Evolutionary conservation across 53 echinoderm and acorn worm species (phyloP).

Genomic region (Echinarachnius parma): DNA sequence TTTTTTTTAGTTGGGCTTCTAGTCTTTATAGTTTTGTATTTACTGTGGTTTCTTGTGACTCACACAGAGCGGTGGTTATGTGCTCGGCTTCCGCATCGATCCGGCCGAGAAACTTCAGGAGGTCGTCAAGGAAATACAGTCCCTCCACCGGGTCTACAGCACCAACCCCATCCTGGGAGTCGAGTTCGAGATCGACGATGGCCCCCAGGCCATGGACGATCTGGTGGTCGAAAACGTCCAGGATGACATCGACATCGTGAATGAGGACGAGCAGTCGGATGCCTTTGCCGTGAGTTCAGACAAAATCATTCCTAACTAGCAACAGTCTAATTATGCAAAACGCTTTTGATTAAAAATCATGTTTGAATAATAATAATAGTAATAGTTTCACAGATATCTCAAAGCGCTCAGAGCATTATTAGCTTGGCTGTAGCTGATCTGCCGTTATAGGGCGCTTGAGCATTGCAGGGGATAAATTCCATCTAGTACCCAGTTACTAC

Average conservation of each 20-base stretch:
- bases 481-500: too few species aligned
- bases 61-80: constrained; percentile 88
- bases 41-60: background rate
- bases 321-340: too few species aligned
- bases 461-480: background rate
- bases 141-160: constrained; percentile 91
- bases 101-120: constrained; percentile 94
- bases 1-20: too few species aligned
- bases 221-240: constrained; percentile 65
- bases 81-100: constrained; percentile 91
- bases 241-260: constrained; percentile 92
- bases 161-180: constrained; percentile 89
- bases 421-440: too few species aligned
- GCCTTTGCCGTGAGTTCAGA: constrained; percentile 99
- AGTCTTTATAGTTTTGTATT: background rate
- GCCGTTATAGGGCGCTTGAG: background rate
- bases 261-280: constrained; percentile 91
- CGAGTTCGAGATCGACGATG: constrained; percentile 80
- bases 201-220: constrained; percentile 68
- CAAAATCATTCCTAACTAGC: too few species aligned
- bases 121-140: constrained; percentile 92
- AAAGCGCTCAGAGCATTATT: too few species aligned
- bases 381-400: too few species aligned
- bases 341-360: too few species aligned
- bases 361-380: too few species aligned